phyloP scores from a whole-genome alignment of 2,888 invertebrate genomes.

The Napeogenes inachia region DNA sequence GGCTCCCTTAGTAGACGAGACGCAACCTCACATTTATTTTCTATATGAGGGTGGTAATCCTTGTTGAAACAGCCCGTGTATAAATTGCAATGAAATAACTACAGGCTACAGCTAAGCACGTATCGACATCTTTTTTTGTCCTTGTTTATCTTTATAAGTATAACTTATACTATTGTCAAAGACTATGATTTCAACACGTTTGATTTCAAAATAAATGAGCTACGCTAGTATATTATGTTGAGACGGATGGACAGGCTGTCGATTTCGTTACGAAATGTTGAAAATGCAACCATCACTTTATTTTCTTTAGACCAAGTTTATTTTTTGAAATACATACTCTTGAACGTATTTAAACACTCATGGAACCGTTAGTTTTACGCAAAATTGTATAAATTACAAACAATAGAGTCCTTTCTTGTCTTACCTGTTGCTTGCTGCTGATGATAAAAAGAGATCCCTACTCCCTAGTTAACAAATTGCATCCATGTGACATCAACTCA shows the following conservation, averaged over 20 bases:
- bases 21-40: too few species aligned
- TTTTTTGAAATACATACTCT: too few species aligned
- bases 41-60: too few species aligned
- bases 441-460: conserved; percentile 1
- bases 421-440: background rate
- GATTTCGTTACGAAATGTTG: background rate
- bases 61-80: too few species aligned
- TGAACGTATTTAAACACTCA: background rate
- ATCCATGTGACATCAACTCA: conserved; percentile 29
- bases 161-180: background rate
- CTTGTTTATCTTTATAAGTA: background rate
- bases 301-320: background rate
- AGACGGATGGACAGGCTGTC: conserved; percentile 1
- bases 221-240: background rate
- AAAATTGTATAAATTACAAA: background rate
- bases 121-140: background rate
- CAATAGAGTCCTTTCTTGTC: background rate
- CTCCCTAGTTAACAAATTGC: conserved; percentile 14
- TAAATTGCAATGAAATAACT: too few species aligned
- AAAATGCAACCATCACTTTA: background rate
- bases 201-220: conserved; percentile 2
- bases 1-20: too few species aligned
- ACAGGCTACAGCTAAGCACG: too few species aligned
- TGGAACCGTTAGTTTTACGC: background rate
- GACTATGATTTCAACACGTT: conserved; percentile 1